These are phyloP conservation scores for Cyrtorhinus lividipennis DNA, from an alignment of 1,140 invertebrate genomes.

Conservation along the genomic window DNA sequence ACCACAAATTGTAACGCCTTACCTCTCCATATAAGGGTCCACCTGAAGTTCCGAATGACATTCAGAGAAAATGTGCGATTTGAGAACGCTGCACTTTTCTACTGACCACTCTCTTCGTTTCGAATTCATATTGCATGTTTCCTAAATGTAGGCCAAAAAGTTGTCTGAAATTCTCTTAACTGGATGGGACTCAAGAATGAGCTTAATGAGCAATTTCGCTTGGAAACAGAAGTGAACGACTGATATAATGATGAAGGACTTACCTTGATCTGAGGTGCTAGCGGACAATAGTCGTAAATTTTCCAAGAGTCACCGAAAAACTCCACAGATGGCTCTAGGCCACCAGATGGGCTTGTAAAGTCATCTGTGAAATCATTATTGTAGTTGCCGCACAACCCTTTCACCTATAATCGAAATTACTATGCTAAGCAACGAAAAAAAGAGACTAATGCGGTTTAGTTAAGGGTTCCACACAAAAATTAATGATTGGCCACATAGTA, in stretches of 20 bases:
- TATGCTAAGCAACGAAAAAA: no score
- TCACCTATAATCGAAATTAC: slow-evolving; percentile 36
- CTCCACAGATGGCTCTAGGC: slow-evolving; percentile 51
- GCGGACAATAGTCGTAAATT: slow-evolving; percentile 55
- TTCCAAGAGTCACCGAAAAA: slow-evolving; percentile 82
- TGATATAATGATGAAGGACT: slow-evolving; percentile 1
- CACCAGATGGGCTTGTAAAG: slow-evolving; percentile 63
- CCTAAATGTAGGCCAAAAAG: no score
- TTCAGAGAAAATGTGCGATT: slow-evolving; percentile 50
- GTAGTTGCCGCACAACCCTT: slow-evolving; percentile 81
- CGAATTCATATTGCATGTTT: slow-evolving; percentile 57
- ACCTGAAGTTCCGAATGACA: slow-evolving; percentile 69
- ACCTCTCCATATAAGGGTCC: slow-evolving; percentile 42
- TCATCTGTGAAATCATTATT: slow-evolving; percentile 68
- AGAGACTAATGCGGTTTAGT: no score
- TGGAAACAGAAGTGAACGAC: slow-evolving; percentile 4
- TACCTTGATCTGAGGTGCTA: slow-evolving; percentile 18
- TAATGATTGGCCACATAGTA: no score
- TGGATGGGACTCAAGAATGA: no score
- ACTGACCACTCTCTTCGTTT: slow-evolving; percentile 63
- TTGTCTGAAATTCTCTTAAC: background rate
- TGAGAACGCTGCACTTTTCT: slow-evolving; percentile 55
- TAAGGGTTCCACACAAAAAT: background rate
- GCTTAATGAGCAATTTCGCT: no score
- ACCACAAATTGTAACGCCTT: no score